Evolutionary conservation across 2,888 invertebrate species (phyloP), one percentile per base, ranked within the genome.

Genomic region (Catocala nupta): DNA sequence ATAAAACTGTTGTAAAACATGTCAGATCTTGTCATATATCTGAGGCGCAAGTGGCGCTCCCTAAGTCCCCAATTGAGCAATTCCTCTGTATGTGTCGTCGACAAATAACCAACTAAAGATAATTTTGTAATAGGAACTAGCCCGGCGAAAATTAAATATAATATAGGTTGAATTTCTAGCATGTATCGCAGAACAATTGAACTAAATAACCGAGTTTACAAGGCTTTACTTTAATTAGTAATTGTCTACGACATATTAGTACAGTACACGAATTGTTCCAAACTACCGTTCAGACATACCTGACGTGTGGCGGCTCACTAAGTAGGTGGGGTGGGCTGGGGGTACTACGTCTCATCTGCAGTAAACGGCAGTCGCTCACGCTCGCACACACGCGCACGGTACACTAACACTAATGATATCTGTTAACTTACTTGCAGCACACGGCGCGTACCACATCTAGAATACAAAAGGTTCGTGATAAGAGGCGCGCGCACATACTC

Each of bases 361-460:
- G 34, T 16, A 44, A 11, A 36, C 51, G 25, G 49, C 52, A 56
- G 45, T 39, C 61, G 16, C 33, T 9, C 45, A 53, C n/a, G 52
- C 58, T 25, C 25, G 25, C 25, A 33, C 34, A 44, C 63, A 45
- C 53, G 48, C 57, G 42, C 52, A 43, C 53, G 47, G 44, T 33
- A 54, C 34, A 60, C 50, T 60, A 61, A 56, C 47, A 42, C 52
- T 56, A 56, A 52, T 56, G 55, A 62, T 62, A 62, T 62, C 61
- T 25, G 55, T 52, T 52, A 62, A 57, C 62, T 63, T 63, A 63
- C 57, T 63, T 56, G 62, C 57, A 63, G 57, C 55, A 53, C 62
- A 36, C 51, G 59, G 53, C 59, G 44, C 56, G 55, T 62, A 63
- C 61, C 61, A 57, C 57, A 57, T 43, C 59, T 59, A 59, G 58